Percentiles rank a stretch among this genome's conserved stretches.
Evolutionary conservation across 1,140 invertebrate species (phyloP).

Genomic region (Trypoxylus dichotomus): DNA sequence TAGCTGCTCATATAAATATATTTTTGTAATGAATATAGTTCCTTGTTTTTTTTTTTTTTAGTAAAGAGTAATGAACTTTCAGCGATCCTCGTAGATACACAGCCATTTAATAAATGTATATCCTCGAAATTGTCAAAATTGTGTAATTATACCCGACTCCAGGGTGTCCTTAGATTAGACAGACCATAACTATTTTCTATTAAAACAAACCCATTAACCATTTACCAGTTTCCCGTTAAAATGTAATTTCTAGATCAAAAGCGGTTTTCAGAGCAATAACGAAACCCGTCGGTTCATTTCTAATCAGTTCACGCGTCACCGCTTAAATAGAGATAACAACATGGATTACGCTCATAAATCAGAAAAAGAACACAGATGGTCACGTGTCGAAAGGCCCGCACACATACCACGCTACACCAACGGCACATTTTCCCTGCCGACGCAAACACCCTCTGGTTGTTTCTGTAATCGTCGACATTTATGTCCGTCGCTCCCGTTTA

Average conservation of each 20-base stretch:
- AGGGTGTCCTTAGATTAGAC: neutral
- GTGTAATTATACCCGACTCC: no score
- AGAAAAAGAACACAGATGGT: slow-evolving; percentile 22
- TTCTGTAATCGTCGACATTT: slow-evolving; percentile 9
- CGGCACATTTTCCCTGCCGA: slow-evolving; percentile 9
- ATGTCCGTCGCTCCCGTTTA: slow-evolving; percentile 12
- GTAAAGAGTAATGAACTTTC: no score
- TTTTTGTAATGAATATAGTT: no score
- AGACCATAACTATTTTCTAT: neutral
- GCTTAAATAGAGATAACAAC: slow-evolving; percentile 24
- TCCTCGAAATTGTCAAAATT: no score
- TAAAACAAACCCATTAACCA: neutral
- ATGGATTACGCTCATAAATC: slow-evolving; percentile 17
- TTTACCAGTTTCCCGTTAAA: neutral
- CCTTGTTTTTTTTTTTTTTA: no score
- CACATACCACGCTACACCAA: neutral
- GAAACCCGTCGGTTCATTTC: slow-evolving; percentile 7
- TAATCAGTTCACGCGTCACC: slow-evolving; percentile 20
- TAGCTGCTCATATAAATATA: no score
- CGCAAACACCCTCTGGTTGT: slow-evolving; percentile 3
- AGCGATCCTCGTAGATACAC: no score
- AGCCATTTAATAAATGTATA: no score
- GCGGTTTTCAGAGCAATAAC: neutral
- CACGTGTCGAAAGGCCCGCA: slow-evolving; percentile 14
- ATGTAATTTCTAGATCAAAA: neutral